Evolutionary conservation across 2,797 vertebrate species (phyloP).

Genomic region (Pachyuromys duprasi): DNA sequence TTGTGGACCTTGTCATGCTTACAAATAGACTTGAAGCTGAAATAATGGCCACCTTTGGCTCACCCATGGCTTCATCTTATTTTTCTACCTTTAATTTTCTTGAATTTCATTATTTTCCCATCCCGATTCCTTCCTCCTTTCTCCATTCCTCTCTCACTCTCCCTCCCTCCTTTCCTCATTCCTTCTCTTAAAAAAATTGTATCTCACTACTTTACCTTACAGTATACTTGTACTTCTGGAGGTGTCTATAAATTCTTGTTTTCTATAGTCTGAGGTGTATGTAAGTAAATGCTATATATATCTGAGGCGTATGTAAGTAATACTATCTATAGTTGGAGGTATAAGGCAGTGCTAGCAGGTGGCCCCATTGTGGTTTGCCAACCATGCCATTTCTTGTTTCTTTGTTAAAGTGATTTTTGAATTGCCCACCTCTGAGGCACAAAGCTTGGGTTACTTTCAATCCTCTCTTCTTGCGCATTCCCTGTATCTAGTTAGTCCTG

Average conservation of each 20-base stretch:
- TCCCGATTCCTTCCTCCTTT: neutral
- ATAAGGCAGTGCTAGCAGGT: neutral
- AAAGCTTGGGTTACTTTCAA: neutral
- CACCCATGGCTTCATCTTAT: neutral
- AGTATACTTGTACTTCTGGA: neutral
- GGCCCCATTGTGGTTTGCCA: neutral
- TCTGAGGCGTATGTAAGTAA: neutral
- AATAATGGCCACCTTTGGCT: neutral
- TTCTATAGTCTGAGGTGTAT: neutral
- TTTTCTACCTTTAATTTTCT: neutral
- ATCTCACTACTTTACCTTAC: neutral
- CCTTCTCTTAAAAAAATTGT: neutral
- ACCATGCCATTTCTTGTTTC: neutral
- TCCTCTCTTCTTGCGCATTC: neutral
- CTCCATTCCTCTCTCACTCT: too few species aligned
- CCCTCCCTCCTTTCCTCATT: neutral
- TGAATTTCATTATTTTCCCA: neutral
- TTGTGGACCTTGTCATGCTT: neutral
- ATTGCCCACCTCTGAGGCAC: neutral
- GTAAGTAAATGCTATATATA: neutral
- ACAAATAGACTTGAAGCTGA: neutral
- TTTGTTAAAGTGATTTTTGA: neutral
- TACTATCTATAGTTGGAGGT: neutral
- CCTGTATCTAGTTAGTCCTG: neutral
- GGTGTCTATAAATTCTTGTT: neutral